A percentile compares a stretch with the other conserved stretches of the same genome.
Conservation (phyloP, 2,888 invertebrate species). For the Sussaba pulchella region DNA sequence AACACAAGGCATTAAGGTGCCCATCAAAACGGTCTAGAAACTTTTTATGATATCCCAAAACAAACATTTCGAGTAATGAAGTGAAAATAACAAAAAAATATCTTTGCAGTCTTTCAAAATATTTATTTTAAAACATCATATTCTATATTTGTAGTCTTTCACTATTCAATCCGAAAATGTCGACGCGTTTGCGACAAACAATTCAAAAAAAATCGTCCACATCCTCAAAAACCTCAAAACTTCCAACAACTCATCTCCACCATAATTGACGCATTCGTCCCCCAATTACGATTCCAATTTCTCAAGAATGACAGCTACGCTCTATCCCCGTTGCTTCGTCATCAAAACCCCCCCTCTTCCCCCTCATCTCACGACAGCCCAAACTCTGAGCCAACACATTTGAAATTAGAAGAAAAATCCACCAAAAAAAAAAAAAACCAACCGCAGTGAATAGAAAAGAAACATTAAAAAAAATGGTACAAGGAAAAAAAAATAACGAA, state of each 20-base stretch:
- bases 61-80: too few species aligned
- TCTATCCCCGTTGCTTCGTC: constrained; percentile 42
- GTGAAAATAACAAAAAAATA: too few species aligned
- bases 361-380: neutral
- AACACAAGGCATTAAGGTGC: too few species aligned
- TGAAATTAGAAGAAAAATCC: constrained; percentile 19
- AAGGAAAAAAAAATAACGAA: constrained; percentile 42
- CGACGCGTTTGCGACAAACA: too few species aligned
- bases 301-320: constrained; percentile 17
- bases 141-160: too few species aligned
- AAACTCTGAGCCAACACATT: neutral
- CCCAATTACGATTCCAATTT: constrained; percentile 55
- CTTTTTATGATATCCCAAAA: too few species aligned
- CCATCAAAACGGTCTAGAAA: too few species aligned
- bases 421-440: constrained; percentile 34
- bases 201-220: too few species aligned
- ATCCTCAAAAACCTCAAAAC: neutral
- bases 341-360: constrained; percentile 37
- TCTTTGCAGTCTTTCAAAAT: too few species aligned
- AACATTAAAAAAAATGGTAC: constrained; percentile 35
- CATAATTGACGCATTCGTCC: constrained; percentile 14
- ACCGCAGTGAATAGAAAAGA: constrained; percentile 54
- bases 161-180: too few species aligned
- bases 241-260: constrained; percentile 25
- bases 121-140: too few species aligned